These are phyloP conservation scores for Ceratosolen fusciceps DNA, from an alignment of 1,140 invertebrate species.

Conservation along the genomic window DNA sequence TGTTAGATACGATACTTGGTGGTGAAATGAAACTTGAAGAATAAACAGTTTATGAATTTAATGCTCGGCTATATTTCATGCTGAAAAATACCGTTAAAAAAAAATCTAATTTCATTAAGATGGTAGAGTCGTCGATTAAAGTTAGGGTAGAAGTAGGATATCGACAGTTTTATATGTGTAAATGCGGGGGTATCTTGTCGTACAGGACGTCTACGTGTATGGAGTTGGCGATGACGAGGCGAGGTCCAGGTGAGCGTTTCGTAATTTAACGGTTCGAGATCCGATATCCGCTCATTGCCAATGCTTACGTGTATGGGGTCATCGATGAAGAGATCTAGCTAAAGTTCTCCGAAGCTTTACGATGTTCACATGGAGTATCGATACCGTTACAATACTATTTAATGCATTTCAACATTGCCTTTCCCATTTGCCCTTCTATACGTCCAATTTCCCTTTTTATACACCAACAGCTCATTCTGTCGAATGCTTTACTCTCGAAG, in stretches of 20 bases:
- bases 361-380: neutral
- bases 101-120: slow-evolving; percentile 8
- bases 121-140: neutral
- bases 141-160: neutral
- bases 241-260: slow-evolving; percentile 15
- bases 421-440: neutral
- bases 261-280: slow-evolving; percentile 6
- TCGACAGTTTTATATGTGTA: neutral
- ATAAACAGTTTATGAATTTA: too few relatives aligned
- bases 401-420: neutral
- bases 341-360: slow-evolving; percentile 4
- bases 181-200: slow-evolving; percentile 1
- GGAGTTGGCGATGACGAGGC: slow-evolving; percentile 1
- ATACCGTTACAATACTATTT: slow-evolving; percentile 16
- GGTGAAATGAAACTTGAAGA: too few relatives aligned
- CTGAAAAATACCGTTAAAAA: too few relatives aligned
- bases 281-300: neutral
- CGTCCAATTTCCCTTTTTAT: neutral
- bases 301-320: slow-evolving; percentile 11
- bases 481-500: too few relatives aligned
- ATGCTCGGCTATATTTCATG: too few relatives aligned
- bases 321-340: slow-evolving; percentile 8
- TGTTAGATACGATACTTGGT: too few relatives aligned
- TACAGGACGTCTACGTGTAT: neutral
- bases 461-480: too few relatives aligned